These are phyloP conservation scores for Pomacea maculata DNA, from an alignment of 1,140 invertebrate genomes.

Conservation along the genomic window DNA sequence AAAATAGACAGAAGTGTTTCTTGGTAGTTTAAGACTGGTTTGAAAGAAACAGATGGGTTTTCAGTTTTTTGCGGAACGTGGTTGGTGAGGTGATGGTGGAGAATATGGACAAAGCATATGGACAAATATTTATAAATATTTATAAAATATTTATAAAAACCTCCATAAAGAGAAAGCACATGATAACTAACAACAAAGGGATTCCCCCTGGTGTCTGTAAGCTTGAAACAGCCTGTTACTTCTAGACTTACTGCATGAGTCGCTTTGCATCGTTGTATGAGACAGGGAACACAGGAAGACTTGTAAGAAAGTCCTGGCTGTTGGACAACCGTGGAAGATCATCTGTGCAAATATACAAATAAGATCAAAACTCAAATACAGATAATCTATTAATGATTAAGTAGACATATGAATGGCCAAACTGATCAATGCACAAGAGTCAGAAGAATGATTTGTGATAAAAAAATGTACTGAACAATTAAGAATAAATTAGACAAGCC, in stretches of 20 bases:
- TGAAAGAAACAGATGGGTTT: too few relatives aligned
- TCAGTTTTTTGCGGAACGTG: too few relatives aligned
- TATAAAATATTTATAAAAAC: too few relatives aligned
- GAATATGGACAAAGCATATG: too few relatives aligned
- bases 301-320: constrained; percentile 42
- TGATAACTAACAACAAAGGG: too few relatives aligned
- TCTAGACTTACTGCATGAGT: constrained; percentile 41
- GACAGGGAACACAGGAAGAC: constrained; percentile 66
- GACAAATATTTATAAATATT: too few relatives aligned
- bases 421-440: not conserved
- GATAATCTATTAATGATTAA: not conserved
- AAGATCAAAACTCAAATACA: not conserved
- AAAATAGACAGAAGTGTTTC: too few relatives aligned
- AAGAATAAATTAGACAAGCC: not conserved
- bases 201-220: not conserved
- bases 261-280: constrained; percentile 63
- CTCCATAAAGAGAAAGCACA: too few relatives aligned
- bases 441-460: not conserved
- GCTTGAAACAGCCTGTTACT: not conserved
- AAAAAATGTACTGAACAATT: not conserved
- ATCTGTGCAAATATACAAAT: constrained; percentile 27
- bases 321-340: constrained; percentile 29
- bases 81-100: too few relatives aligned
- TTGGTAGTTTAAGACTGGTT: too few relatives aligned
- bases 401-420: not conserved